phyloP scores from a whole-genome alignment of 1,140 invertebrate species.

The Chlorops oryzae region DNA sequence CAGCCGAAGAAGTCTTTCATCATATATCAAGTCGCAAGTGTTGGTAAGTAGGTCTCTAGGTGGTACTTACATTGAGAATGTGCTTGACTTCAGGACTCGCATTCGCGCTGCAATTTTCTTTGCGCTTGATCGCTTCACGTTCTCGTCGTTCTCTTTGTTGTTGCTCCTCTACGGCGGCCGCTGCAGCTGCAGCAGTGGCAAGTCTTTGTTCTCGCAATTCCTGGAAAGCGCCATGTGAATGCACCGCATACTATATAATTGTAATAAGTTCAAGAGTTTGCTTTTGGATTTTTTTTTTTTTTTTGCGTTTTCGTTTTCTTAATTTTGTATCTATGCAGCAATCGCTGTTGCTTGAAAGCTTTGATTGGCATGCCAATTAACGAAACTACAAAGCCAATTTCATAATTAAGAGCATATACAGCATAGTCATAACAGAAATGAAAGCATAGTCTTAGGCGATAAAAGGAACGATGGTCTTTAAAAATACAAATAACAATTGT shows the following conservation, averaged over 20 bases:
- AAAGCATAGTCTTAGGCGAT: too few species aligned
- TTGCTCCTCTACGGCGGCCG: constrained; percentile 47
- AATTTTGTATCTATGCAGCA: constrained; percentile 10
- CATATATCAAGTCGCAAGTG: background rate
- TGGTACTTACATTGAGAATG: constrained; percentile 68
- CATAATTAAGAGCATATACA: too few species aligned
- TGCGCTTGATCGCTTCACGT: constrained; percentile 71
- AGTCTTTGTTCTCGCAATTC: constrained; percentile 80
- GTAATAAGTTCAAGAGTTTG: constrained; percentile 32
- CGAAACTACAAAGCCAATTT: too few species aligned
- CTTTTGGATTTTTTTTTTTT: constrained; percentile 15
- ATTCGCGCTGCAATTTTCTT: constrained; percentile 91
- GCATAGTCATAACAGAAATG: too few species aligned
- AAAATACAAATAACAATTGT: too few species aligned
- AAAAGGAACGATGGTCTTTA: too few species aligned
- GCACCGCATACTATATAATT: constrained; percentile 47
- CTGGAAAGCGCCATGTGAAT: constrained; percentile 51
- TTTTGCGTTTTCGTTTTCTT: constrained; percentile 7
- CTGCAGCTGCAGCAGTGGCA: constrained; percentile 59
- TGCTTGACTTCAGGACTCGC: constrained; percentile 94
- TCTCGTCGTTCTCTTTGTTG: constrained; percentile 58
- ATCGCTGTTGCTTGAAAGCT: too few species aligned
- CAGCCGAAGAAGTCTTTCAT: background rate
- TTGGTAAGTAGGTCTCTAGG: background rate
- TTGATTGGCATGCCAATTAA: too few species aligned